Percentiles rank a stretch among this genome's conserved stretches.
phyloP scores from a whole-genome alignment of 2,113 vertebrate species.

The Hydrolagus affinis region DNA sequence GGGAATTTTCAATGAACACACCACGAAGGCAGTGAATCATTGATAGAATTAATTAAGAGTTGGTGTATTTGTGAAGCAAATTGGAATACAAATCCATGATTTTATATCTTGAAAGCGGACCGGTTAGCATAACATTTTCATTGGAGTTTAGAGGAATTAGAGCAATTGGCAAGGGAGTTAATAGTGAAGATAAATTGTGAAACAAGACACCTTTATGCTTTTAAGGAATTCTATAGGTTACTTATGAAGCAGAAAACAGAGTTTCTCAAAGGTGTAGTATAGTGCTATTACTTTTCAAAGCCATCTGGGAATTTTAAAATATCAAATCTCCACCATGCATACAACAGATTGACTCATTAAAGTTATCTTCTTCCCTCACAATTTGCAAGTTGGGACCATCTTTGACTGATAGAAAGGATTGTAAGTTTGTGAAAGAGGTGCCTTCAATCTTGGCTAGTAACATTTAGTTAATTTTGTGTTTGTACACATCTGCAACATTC shows the following conservation, averaged over 20 bases:
- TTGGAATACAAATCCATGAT: constrained; percentile 18
- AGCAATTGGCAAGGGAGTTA: neutral
- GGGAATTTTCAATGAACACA: neutral
- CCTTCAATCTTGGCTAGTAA: neutral
- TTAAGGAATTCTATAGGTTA: neutral
- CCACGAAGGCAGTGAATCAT: neutral
- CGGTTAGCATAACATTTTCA: neutral
- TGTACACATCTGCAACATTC: neutral
- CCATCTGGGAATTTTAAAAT: neutral
- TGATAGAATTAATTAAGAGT: constrained; percentile 18
- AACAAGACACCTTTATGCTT: neutral
- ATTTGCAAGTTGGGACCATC: too few species aligned
- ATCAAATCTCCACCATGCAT: neutral
- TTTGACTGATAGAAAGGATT: neutral
- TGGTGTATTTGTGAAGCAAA: neutral
- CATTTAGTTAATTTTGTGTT: neutral
- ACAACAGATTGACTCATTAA: neutral
- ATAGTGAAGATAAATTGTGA: neutral
- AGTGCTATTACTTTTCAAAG: neutral
- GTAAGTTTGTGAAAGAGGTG: neutral
- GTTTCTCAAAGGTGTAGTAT: neutral
- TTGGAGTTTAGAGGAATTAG: neutral
- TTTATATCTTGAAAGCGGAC: neutral
- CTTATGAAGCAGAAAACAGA: neutral
- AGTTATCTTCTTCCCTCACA: neutral